Evolutionary conservation across 2,113 vertebrate genomes (phyloP).

Genomic region (Ciconia maguari): DNA sequence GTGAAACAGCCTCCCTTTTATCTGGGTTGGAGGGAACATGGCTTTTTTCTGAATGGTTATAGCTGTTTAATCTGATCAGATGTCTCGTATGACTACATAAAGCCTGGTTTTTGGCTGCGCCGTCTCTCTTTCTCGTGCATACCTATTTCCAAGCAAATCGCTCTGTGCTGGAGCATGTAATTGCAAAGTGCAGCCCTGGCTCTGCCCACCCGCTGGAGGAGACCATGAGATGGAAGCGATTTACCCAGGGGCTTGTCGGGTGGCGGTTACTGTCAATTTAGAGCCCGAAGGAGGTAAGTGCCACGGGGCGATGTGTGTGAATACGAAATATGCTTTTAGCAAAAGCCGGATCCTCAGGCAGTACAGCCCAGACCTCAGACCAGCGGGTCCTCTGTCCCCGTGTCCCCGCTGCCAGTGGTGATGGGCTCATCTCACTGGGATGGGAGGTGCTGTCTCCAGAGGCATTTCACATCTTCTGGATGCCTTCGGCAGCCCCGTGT

Average conservation of each 20-base stretch:
- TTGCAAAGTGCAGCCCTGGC: neutral
- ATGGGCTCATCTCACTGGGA: neutral
- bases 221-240: neutral
- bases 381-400: neutral
- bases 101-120: neutral
- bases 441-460: neutral
- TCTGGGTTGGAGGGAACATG: neutral
- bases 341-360: neutral
- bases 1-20: neutral
- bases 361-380: neutral
- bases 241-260: neutral
- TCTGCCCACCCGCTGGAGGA: neutral
- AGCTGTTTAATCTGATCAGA: neutral
- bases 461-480: no score
- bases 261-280: neutral
- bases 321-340: neutral
- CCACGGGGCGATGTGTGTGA: accelerated
- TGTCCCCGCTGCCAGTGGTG: neutral
- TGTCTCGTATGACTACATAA: neutral
- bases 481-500: accelerated
- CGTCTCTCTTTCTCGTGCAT: neutral
- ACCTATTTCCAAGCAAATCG: accelerated
- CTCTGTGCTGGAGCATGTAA: neutral
- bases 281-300: neutral
- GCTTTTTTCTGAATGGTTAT: neutral